Evolutionary conservation across 1,140 invertebrate genomes (phyloP), one percentile per base, ranked within the genome.

Genomic region (Ruditapes philippinarum): DNA sequence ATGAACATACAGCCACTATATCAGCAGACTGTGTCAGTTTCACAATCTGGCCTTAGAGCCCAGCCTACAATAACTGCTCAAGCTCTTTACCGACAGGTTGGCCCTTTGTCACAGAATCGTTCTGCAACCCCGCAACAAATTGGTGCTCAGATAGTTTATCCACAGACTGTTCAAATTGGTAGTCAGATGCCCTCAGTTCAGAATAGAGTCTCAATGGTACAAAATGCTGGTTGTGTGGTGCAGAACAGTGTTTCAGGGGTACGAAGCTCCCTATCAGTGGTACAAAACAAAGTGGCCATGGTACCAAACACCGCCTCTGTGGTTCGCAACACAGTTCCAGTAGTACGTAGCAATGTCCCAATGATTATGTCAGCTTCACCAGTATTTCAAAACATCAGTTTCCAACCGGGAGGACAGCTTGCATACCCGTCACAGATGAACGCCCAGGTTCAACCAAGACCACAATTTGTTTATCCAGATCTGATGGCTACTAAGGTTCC

Each of bases 111-210:
- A 7, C 70, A 74, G 40, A 40, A 22, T 45, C n/a, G 2, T 7
- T 25, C 70, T n/a, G 5, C 40, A 1, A 0, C 38, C 22, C 74
- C 36, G 45, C 42, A 45, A 12, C 42, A 31, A 22, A 54, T 78
- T 2, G 22, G 14, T 54, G 74, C 45, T 19, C 74, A 54, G n/a
- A 49, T 78, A 0, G 19, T 54, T 11, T 33, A 33, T 33, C 74
- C 74, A 51, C 73, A 76, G 38, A 17, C 73, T 49, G 73, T 76
- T n/a, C 40, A 76, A 76, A 4, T 76, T 76, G 73, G 40, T 51
- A 22, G 5, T 19, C 70, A 25, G 17, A 42, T 74, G 22, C 25
- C 70, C 25, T 1, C 49, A 25, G 36, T 9, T 7, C 70, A 74
- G 19, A 74, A 49, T 28, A 74, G 40, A 25, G 33, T n/a, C 65